Evolutionary conservation across 2,888 invertebrate genomes (phyloP).

Genomic region (Cinara cedri): DNA sequence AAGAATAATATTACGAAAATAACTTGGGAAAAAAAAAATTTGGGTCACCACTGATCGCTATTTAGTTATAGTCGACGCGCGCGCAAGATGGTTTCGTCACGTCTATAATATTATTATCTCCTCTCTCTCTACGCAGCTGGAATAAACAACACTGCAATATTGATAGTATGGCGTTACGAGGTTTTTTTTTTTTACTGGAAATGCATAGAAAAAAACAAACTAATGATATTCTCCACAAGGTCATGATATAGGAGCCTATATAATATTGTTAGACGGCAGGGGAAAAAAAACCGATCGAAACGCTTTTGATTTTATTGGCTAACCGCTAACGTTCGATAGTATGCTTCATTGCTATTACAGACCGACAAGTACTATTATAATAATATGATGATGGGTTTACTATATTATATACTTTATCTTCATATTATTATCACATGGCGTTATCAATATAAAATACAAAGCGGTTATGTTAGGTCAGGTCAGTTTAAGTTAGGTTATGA

Average conservation of each 20-base stretch:
- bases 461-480: too few species aligned
- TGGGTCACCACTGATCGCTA: slow-evolving; percentile 36
- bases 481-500: too few species aligned
- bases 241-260: neutral
- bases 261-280: neutral
- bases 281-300: neutral
- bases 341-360: neutral
- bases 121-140: neutral
- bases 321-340: neutral
- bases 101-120: neutral
- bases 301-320: slow-evolving; percentile 7
- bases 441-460: neutral
- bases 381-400: neutral
- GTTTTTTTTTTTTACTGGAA: slow-evolving; percentile 13
- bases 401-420: neutral
- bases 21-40: neutral
- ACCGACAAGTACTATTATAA: neutral
- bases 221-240: neutral
- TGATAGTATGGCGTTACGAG: too few species aligned
- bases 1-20: slow-evolving; percentile 18
- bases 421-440: neutral
- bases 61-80: slow-evolving; percentile 26
- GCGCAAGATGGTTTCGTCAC: slow-evolving; percentile 22
- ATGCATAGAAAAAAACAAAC: neutral
- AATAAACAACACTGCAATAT: too few species aligned